A percentile compares a stretch with the other conserved stretches of the same genome.
phyloP scores from a whole-genome alignment of 2,113 vertebrate species.

The Neopipo cinnamomea region DNA sequence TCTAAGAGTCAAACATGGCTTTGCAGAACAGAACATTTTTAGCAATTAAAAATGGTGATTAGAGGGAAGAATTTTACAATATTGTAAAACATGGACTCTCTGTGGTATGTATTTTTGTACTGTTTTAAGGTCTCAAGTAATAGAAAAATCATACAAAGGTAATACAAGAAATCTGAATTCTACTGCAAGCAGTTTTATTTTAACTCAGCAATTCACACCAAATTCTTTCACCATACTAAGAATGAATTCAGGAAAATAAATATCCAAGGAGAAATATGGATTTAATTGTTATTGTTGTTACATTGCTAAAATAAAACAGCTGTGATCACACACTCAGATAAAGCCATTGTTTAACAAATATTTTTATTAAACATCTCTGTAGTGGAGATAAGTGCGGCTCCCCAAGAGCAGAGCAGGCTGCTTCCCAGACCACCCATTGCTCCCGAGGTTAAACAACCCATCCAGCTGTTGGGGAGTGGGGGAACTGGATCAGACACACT shows the following conservation, averaged over 20 bases:
- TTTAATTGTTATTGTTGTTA: constrained; percentile 73
- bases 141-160: not conserved
- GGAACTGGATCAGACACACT: not conserved
- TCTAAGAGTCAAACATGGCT: not conserved
- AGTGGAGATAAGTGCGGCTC: constrained; percentile 65
- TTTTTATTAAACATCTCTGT: constrained; percentile 66
- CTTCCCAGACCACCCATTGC: constrained; percentile 71
- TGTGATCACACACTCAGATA: constrained; percentile 76
- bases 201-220: constrained; percentile 62
- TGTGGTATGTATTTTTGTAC: not conserved
- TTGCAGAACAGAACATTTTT: not conserved
- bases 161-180: constrained; percentile 33
- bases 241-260: constrained; percentile 76
- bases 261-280: constrained; percentile 73
- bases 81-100: not conserved
- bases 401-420: constrained; percentile 34
- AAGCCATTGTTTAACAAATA: constrained; percentile 76
- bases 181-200: not conserved
- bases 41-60: not conserved
- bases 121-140: constrained; percentile 10
- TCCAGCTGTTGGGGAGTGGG: not conserved
- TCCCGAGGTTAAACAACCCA: constrained; percentile 35
- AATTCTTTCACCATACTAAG: constrained; percentile 69
- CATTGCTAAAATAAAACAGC: constrained; percentile 79
- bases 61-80: not conserved